Base-by-base conservation (phyloP, 2,113 vertebrate genomes). In the Cardinalis cardinalis region DNA sequence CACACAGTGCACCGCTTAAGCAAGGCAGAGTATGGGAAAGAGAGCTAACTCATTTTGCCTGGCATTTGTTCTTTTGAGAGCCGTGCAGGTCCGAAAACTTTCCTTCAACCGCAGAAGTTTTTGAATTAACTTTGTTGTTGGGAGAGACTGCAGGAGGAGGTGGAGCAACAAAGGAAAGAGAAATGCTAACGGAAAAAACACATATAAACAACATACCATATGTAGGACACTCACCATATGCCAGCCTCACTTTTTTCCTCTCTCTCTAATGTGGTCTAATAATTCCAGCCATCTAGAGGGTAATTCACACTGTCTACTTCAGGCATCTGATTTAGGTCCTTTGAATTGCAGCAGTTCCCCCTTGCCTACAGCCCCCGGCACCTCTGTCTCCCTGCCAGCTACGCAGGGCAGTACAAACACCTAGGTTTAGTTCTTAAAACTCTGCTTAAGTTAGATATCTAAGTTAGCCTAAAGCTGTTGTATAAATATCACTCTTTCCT, bases 121-220 rank as follows among this genome's bases (percentile, higher is more conserved):
- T 74, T 90, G 74, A 90, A 94, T 90, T 92, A 84, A 90, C 68
- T 51, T 89, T 73, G 38, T 78, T 17, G 5, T 92, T 85, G 73
- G 28, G 40, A 85, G 46, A 80, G 56, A 41, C 78, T 76, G 87
- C 55, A 83, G 55, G 60, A 94, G 89, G 89, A 93, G 90, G 91
- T 87, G 87, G 87, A 90, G 78, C 64, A 92, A 84, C 84, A 95
- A 95, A 86, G 41, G 72, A 90, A 95, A 84, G 77, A 93, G 89
- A 95, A 95, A 95, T 77, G 66, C 81, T 95, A 95, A 87, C 32
- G 59, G 89, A 95, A 90, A 93, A 94, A 95, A 90, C 65, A 91
- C 77, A 90, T 63, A 90, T 89, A 95, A 95, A 94, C 90, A 96
- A 89, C 51, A 78, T 87, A 88, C 86, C 94, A 94, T 95, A 95